Evolutionary conservation across 1,140 invertebrate genomes (phyloP).

Genomic region (Calliphora vicina): DNA sequence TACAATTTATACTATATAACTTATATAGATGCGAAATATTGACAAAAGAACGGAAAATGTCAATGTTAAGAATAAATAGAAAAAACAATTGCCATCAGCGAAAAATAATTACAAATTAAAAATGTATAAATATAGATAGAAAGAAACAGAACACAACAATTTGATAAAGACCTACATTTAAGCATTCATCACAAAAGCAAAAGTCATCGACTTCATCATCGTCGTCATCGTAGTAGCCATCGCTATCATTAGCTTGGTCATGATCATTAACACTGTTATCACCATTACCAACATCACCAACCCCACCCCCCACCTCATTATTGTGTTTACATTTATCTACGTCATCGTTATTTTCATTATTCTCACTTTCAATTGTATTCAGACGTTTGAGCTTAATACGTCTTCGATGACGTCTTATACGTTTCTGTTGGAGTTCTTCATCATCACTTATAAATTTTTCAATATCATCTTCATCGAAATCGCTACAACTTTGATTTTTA

Average conservation of each 20-base stretch:
- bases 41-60: conserved; percentile 12
- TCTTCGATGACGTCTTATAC: conserved; percentile 9
- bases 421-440: background rate
- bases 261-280: conserved; percentile 31
- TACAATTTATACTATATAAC: background rate
- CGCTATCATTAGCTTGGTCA: conserved; percentile 45
- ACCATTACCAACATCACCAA: conserved; percentile 29
- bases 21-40: background rate
- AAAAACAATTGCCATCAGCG: background rate
- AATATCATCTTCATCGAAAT: conserved; percentile 9
- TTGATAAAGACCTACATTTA: conserved; percentile 66
- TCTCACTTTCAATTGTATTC: background rate
- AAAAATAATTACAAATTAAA: conserved; percentile 14
- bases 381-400: background rate
- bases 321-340: background rate
- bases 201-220: conserved; percentile 65
- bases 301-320: background rate
- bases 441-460: conserved; percentile 10
- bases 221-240: conserved; percentile 46
- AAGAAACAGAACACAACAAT: conserved; percentile 12
- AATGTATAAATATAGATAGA: background rate
- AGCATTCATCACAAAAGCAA: conserved; percentile 78
- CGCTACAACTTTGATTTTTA: background rate
- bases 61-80: background rate
- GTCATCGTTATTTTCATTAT: conserved; percentile 31